Base-by-base conservation (phyloP, 2,113 vertebrate genomes). In the Formicarius rufipectus region DNA sequence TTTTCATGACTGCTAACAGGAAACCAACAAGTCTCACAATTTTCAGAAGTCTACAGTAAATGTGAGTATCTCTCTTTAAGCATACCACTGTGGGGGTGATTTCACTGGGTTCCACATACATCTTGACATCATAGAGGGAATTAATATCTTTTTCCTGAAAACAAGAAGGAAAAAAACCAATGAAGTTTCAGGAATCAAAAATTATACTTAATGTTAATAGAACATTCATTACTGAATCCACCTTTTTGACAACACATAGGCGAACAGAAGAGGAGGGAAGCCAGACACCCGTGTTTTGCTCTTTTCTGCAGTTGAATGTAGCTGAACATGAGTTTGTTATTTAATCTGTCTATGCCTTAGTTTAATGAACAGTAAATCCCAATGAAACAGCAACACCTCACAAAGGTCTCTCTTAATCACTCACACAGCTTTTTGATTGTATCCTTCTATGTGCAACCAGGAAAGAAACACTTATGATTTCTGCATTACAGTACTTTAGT, bases 21-120 rank as follows among this genome's bases (percentile, higher is more conserved):
- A 95, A 91, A 84, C 75, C 50, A 71, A 33, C 16, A 45, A 75
- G 37, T 47, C 39, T 55, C 9, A 19, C 37, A 10, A 81, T 52
- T 91, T 82, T 83, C 47, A 86, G 24, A 88, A 56, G 60, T 30
- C 49, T 95, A 53, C 10, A 37, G 17, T 62, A 93, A 52, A 18
- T 49, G 7, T 81, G 83, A 89, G 7, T 37, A 60, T 82, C 25
- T 76, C 19, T 90, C 35, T 75, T 22, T 53, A 86, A 59, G 67
- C 97, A 4, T 98, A 99, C 99, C 98, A 98, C 97, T 28, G 98
- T 96, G 21, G 98, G 98, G 28, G 98, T 99, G 71, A 99, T 99
- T 97, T 99, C 99, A 55, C 98, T 99, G 47, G 99, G 99, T 42
- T 99, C 98, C 97, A 99, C 99, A 6, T 99, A 99, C 69, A 98